Conservation (phyloP, 2,797 vertebrate genomes). For the Siniperca scherzeri region DNA sequence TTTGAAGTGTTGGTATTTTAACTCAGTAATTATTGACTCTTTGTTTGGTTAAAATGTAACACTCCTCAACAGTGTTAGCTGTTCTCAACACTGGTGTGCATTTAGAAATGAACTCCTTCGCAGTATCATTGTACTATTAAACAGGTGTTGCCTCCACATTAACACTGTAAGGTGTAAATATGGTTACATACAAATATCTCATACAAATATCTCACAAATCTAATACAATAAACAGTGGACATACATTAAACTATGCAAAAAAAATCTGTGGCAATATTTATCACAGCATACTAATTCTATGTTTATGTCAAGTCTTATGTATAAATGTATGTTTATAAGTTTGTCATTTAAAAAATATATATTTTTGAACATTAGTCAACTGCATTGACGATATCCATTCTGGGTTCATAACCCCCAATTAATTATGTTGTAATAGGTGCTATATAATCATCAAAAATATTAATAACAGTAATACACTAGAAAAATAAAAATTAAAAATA, state of each 20-base stretch:
- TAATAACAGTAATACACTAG: neutral
- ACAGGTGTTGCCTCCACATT: neutral
- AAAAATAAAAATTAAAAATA: neutral
- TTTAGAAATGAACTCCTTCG: conserved; percentile 4
- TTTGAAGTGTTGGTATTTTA: conserved; percentile 1
- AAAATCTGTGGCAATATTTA: too few species aligned
- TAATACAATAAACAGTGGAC: neutral
- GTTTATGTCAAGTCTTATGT: too few species aligned
- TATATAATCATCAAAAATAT: neutral
- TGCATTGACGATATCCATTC: too few species aligned
- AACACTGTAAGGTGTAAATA: neutral
- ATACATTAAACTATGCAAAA: too few species aligned
- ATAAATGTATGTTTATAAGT: too few species aligned
- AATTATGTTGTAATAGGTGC: neutral
- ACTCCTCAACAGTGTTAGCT: neutral
- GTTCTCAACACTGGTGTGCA: neutral
- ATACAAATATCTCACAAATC: neutral
- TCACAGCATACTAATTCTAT: too few species aligned
- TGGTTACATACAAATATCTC: neutral
- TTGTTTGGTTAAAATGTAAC: neutral
- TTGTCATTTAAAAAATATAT: too few species aligned
- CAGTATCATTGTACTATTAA: neutral
- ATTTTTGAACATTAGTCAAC: too few species aligned
- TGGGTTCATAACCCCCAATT: neutral
- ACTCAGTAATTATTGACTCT: neutral